Base-by-base conservation (phyloP, 2,797 vertebrate genomes). In the Enteromius anoplus region DNA sequence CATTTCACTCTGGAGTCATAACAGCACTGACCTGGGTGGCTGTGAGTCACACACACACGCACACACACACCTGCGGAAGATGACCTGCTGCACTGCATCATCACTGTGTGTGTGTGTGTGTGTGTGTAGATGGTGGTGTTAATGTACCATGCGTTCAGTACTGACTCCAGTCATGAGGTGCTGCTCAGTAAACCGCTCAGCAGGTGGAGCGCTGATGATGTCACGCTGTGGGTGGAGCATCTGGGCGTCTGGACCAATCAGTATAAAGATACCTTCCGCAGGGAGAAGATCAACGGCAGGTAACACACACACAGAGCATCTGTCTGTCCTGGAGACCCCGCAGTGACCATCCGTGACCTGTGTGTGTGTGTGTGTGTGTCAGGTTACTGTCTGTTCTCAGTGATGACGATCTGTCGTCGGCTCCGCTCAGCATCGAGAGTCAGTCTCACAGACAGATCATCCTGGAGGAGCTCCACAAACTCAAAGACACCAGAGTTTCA, bases 1-100 rank as follows among this genome's bases (percentile, higher is more conserved):
- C 96, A n/a, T 97, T 99, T 93, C 97, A 97, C 89, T 96, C 96
- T 0, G 97, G 97, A 8, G 96, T 99, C 70, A 91, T 98, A 75
- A 96, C 96, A 45, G 95, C 97, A 34, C 92, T 99, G 86, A 94
- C 95, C 2, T 96, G 93, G 65, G 95, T 96, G 84, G 94, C 95
- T 65, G 95, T 96, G 93, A 94, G 95, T 93, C 0, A 29, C 65
- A 68, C 42, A 29, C 65, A 68, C n/a, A n/a, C n/a, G n/a, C 42
- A 65, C 17, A 66, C 58, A 49, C 37, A 49, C 21, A 47, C 19
- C 11, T 8, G 5, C 19, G 58, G 51, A 34, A n/a, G 55, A 53
- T 80, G 66, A 47, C 55, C 19, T 70, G 8, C 1, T 9, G 26
- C n/a, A 21, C 40, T 71, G 15, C 55, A 64, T 64, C 26, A 8